Base-by-base conservation (phyloP, 2,888 invertebrate species). In the Volucella bombylans region DNA sequence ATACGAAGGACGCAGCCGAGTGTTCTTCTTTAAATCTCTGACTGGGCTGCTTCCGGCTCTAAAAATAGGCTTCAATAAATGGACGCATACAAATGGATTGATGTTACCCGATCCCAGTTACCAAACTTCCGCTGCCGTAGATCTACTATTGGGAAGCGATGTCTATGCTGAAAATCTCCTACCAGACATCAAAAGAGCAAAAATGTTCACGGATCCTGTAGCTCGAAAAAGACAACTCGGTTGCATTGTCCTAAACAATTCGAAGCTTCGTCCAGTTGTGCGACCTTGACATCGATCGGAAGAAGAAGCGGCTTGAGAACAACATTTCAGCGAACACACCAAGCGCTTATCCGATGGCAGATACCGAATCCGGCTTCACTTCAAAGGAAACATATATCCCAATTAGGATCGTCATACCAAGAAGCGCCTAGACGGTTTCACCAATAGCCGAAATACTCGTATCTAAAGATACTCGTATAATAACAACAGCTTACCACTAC, bases 371-470 rank as follows among this genome's bases (percentile, higher is more conserved):
- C 54, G 31, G 8, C 54, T 54, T 54, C 12, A 8, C 1, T n/a
- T 54, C 6, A 54, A 54, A 11, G 3, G 54, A 74, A 2, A 39
- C 49, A 9, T 79, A 86, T 23, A 50, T 50, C 9, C 71, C 71
- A 9, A 38, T 65, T 76, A 87, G 39, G 18, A 15, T 52, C 52
- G 52, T 31, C 52, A 52, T 31, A 52, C 4, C 23, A 3, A 23
- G 31, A 31, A 11, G 12, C 52, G 52, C 52, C 10, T 2, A 10
- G 12, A n/a, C 12, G 8, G 54, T 4, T 4, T n/a, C n/a, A n/a
- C n/a, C n/a, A n/a, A n/a, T n/a, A n/a, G n/a, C n/a, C n/a, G n/a
- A n/a, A n/a, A n/a, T n/a, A n/a, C n/a, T n/a, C n/a, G n/a, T n/a
- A n/a, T 23, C 18, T 23, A 23, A 23, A 23, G 3, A 23, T 2